These are phyloP conservation scores for Gymnocypris eckloni DNA, from an alignment of 2,797 vertebrate genomes.

Conservation along the genomic window DNA sequence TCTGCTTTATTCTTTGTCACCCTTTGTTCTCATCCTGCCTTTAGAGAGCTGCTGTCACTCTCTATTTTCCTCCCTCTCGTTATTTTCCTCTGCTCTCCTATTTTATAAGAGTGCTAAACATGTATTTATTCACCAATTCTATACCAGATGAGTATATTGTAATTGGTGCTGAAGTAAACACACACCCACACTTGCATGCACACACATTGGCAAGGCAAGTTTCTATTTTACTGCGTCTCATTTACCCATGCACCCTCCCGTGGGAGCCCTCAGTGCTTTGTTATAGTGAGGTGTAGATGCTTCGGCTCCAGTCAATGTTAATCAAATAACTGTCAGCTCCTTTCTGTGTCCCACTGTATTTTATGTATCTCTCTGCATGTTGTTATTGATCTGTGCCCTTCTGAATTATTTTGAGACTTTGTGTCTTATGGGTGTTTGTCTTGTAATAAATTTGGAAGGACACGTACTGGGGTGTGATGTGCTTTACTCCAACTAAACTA, in stretches of 20 bases:
- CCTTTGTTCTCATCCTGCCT: conserved; percentile 60
- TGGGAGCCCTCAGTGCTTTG: conserved; percentile 70
- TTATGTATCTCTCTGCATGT: conserved; percentile 56
- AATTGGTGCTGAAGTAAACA: conserved; percentile 56
- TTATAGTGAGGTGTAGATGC: conserved; percentile 67
- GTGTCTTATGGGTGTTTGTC: conserved; percentile 21
- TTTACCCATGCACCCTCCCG: conserved; percentile 65
- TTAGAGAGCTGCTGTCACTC: conserved; percentile 52
- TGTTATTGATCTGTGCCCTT: conserved; percentile 54
- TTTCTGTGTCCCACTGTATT: conserved; percentile 61
- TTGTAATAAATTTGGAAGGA: neutral
- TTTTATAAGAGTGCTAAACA: conserved; percentile 69
- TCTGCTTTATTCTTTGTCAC: conserved; percentile 48
- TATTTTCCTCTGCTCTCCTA: conserved; percentile 15
- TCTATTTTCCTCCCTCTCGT: conserved; percentile 8
- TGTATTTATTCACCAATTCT: conserved; percentile 64
- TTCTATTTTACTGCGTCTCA: conserved; percentile 66
- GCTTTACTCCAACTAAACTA: neutral
- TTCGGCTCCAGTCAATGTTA: conserved; percentile 73
- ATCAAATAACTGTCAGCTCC: conserved; percentile 73
- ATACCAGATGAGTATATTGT: conserved; percentile 31
- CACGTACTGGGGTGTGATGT: neutral
- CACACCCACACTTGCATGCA: conserved; percentile 28
- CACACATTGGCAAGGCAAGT: conserved; percentile 53
- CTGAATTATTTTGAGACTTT: conserved; percentile 39